Conservation (phyloP, 2,888 invertebrate genomes). For the Xanthia togata region DNA sequence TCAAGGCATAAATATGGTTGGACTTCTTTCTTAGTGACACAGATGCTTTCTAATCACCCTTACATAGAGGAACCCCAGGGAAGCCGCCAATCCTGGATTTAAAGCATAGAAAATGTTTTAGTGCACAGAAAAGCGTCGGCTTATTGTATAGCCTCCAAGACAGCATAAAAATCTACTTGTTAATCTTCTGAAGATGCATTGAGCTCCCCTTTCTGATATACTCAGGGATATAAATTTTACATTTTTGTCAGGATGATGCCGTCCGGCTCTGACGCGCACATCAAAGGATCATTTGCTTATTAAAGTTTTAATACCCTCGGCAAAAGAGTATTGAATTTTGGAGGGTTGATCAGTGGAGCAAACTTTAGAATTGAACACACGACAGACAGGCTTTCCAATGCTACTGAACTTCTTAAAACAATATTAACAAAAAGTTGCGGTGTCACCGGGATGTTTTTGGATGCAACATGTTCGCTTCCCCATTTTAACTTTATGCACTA, state of each 20-base stretch:
- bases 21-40: not conserved
- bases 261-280: slow-evolving; percentile 7
- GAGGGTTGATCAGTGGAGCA: not conserved
- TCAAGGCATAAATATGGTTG: not conserved
- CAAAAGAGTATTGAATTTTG: slow-evolving; percentile 11
- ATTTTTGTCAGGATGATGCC: slow-evolving; percentile 25
- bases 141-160: not conserved
- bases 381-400: not conserved
- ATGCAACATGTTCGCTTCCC: not conserved
- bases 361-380: slow-evolving; percentile 7
- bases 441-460: not conserved
- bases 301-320: slow-evolving; percentile 35
- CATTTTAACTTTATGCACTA: not conserved
- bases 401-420: not conserved
- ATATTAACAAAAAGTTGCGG: not conserved
- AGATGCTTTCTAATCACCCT: not conserved
- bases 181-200: slow-evolving; percentile 4
- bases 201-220: slow-evolving; percentile 21
- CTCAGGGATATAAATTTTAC: slow-evolving; percentile 33
- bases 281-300: slow-evolving; percentile 42
- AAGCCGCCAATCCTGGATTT: not conserved
- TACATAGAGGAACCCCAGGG: not conserved
- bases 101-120: not conserved
- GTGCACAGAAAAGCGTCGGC: not conserved
- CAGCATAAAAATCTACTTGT: not conserved